Evolutionary conservation across 1,140 invertebrate genomes (phyloP), one percentile per base, ranked within the genome.

Genomic region (Bombus consobrinus): DNA sequence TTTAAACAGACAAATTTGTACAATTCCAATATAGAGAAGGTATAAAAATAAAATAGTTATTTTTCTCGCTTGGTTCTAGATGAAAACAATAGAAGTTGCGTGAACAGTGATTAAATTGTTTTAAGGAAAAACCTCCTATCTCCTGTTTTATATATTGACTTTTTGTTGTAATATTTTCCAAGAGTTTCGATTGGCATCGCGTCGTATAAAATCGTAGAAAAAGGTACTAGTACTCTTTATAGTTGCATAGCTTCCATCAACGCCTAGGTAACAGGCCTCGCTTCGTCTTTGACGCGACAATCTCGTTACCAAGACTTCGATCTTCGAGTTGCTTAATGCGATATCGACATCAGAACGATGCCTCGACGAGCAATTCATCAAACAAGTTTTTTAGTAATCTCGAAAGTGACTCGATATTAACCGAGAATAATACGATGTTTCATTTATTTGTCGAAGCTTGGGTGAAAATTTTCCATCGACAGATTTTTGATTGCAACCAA

Each of bases 221-320:
- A 59, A n/a, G 34, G 32, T 62, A 2, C 6, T 69, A 71, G 43
- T 47, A 34, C n/a, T 71, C 25, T 37, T 77, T 76, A 83, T 3
- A 28, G 34, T 28, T 41, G 64, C 22, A 69, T 12, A 77, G 81
- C 32, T n/a, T 41, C 37, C 47, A 32, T 78, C 62, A 28, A 59
- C n/a, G 74, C 34, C 64, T 39, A 22, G 59, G 43, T n/a, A 41
- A 83, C 47, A 77, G 37, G 18, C 5, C 10, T 9, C 8, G 32
- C 59, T 62, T n/a, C 34, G 41, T 41, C 81, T 83, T 83, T 83
- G 81, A 83, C 18, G 64, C 34, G n/a, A 43, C 47, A 83, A 83
- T 83, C 74, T 83, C 47, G 74, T 83, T 83, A 83, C 18, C 1
- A 12, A 64, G 37, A 59, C 64, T 83, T 83, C 74, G 73, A 83